Percentiles rank a stretch among this genome's conserved stretches.
These are phyloP conservation scores for Sorex fumeus DNA, from an alignment of 2,113 vertebrate genomes.

Conservation along the genomic window DNA sequence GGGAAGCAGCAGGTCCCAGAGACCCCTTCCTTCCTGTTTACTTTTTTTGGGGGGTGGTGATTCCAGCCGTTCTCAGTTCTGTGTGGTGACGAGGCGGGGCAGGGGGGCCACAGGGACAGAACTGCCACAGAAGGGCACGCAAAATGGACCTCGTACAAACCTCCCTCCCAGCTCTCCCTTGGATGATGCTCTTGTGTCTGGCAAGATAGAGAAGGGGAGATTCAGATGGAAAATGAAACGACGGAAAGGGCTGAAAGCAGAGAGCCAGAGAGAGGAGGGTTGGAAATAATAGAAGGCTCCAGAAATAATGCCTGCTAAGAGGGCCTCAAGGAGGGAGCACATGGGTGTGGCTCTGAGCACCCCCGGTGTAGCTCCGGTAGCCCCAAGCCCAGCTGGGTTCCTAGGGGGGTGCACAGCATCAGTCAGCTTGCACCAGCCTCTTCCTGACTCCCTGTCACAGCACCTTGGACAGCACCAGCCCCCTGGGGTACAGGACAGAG, in stretches of 20 bases:
- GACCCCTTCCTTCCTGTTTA: too few relatives aligned
- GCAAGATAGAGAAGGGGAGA: conserved; percentile 17
- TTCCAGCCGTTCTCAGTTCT: too few relatives aligned
- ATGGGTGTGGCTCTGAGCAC: neutral
- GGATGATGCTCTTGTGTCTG: conserved; percentile 17
- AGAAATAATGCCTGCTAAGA: neutral
- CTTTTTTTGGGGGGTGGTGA: too few relatives aligned
- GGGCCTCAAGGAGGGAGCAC: too few relatives aligned
- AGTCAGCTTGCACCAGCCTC: too few relatives aligned
- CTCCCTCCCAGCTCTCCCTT: neutral
- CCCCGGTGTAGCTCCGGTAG: neutral
- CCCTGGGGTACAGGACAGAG: neutral
- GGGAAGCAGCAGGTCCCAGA: too few relatives aligned
- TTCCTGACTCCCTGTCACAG: neutral
- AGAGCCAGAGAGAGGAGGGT: neutral
- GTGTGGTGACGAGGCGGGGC: too few relatives aligned
- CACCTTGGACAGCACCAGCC: conserved; percentile 47
- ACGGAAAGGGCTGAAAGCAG: neutral
- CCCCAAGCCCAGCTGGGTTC: neutral
- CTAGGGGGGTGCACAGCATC: too few relatives aligned
- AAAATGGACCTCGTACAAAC: conserved; percentile 5
- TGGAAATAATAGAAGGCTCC: neutral
- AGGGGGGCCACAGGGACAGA: too few relatives aligned
- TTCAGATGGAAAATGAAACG: neutral
- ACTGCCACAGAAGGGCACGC: conserved; percentile 18